Base-by-base conservation (phyloP, 2,888 invertebrate species). In the Drosophila gaucha region DNA sequence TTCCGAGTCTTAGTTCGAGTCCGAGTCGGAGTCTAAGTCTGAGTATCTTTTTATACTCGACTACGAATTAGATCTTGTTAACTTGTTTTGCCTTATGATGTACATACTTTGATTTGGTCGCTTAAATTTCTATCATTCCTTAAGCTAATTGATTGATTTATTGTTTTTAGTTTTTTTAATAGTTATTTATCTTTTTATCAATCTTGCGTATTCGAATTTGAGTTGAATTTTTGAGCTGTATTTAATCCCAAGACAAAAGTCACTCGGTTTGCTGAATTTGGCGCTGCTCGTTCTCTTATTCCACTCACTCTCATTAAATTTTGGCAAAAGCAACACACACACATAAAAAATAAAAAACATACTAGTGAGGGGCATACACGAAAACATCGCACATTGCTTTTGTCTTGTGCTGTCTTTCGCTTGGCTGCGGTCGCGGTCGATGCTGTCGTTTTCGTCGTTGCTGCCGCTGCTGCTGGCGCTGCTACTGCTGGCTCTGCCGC, bases 261-360 rank as follows among this genome's bases (percentile, higher is more conserved):
- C 67, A 78, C 74, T 68, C 74, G 24, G 28, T 44, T 59, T 41
- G 22, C 59, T 49, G 52, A 47, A 43, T 35, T 41, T 52, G 57
- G 12, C 60, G 12, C 28, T 35, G 38, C 59, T 77, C 65, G 51
- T 62, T 69, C 60, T 60, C 55, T 56, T 55, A 54, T 74, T 65
- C 28, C 57, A 62, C 78, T 74, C 75, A 63, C 51, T 58, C 60
- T 65, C 78, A 58, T 67, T 60, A 54, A 69, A 65, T 54, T 78
- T 75, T 56, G 75, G 78, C 66, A 78, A 78, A 60, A 66, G 59
- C 46, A 65, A 46, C 24, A 51, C 52, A 52, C 33, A 20, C 24
- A 36, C n/a, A 26, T 20, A 44, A n/a, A n/a, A n/a, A n/a, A n/a
- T n/a, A n/a, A n/a, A n/a, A n/a, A n/a, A n/a, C n/a, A n/a, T 18